phyloP scores from a whole-genome alignment of 2,113 vertebrate species.

The Ophiodon elongatus region DNA sequence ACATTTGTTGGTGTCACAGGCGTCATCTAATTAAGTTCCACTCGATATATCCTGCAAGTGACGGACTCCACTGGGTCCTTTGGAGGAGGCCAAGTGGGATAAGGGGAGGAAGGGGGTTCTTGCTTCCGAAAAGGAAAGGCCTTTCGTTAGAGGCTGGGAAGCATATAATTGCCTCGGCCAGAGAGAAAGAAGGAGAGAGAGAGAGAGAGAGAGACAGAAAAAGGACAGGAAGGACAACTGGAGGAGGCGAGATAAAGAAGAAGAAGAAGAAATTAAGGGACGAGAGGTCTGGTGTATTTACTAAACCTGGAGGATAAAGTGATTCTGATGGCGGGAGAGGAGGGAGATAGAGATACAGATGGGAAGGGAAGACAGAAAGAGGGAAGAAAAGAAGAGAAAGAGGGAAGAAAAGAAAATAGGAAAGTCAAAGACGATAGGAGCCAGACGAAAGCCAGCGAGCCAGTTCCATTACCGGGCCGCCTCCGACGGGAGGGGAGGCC shows the following conservation, averaged over 20 bases:
- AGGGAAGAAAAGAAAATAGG: conserved; percentile 26
- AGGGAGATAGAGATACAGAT: conserved; percentile 14
- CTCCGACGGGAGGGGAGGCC: conserved; percentile 35
- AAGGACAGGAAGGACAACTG: neutral
- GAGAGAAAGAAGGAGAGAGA: conserved; percentile 22
- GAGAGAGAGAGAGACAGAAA: neutral
- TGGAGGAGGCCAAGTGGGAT: conserved; percentile 46
- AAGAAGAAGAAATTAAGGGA: conserved; percentile 24
- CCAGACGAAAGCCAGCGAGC: conserved; percentile 33
- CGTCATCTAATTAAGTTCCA: conserved; percentile 55
- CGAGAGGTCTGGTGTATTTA: conserved; percentile 38
- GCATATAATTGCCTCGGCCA: conserved; percentile 64
- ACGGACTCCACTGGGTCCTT: conserved; percentile 39
- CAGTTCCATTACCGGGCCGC: conserved; percentile 61
- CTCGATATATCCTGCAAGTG: conserved; percentile 51
- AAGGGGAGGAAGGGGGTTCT: neutral
- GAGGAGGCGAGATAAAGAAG: neutral
- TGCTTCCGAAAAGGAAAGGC: conserved; percentile 14
- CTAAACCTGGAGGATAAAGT: conserved; percentile 33
- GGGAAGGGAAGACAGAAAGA: conserved; percentile 19
- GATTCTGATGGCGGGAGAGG: conserved; percentile 9
- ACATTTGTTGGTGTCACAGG: conserved; percentile 34
- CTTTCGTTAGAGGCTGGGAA: conserved; percentile 44
- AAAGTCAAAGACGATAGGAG: conserved; percentile 55
- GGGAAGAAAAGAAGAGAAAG: conserved; percentile 12